These are phyloP conservation scores for Zygogramma bicolorata DNA, from an alignment of 2,888 invertebrate genomes.

Conservation along the genomic window DNA sequence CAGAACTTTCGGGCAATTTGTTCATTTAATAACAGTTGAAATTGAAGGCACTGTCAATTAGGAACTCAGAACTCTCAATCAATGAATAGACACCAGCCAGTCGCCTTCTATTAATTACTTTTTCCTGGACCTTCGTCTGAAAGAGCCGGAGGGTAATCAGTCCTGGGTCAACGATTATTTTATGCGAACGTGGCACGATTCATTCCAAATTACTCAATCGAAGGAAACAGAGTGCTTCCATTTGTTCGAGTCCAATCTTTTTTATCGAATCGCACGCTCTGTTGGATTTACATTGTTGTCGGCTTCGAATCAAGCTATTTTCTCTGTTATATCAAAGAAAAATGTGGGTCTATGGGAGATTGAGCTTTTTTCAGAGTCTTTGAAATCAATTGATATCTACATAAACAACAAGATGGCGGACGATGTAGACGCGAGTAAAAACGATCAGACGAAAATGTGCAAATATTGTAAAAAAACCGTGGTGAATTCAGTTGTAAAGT, in stretches of 20 bases:
- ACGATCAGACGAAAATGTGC: too few relatives aligned
- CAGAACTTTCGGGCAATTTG: too few relatives aligned
- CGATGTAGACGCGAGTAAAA: too few relatives aligned
- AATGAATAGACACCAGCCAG: neutral
- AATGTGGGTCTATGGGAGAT: neutral
- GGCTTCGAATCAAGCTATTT: neutral
- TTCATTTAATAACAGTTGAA: too few relatives aligned
- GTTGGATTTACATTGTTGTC: neutral
- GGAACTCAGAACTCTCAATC: too few relatives aligned
- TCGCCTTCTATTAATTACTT: neutral
- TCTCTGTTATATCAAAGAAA: neutral
- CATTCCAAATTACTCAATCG: slow-evolving; percentile 1
- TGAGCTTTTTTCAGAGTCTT: too few relatives aligned
- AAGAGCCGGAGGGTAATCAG: neutral
- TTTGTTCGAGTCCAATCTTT: neutral
- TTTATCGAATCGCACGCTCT: neutral
- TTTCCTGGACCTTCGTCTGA: neutral
- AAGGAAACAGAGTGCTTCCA: neutral
- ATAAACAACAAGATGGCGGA: too few relatives aligned
- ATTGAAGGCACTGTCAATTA: too few relatives aligned
- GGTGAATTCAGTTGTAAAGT: too few relatives aligned
- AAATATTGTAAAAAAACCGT: too few relatives aligned
- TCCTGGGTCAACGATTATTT: neutral
- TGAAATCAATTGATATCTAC: too few relatives aligned
- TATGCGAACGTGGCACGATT: neutral